Evolutionary conservation across 1,140 invertebrate genomes (phyloP), one percentile per base, ranked within the genome.

Genomic region (Wasmannia auropunctata): DNA sequence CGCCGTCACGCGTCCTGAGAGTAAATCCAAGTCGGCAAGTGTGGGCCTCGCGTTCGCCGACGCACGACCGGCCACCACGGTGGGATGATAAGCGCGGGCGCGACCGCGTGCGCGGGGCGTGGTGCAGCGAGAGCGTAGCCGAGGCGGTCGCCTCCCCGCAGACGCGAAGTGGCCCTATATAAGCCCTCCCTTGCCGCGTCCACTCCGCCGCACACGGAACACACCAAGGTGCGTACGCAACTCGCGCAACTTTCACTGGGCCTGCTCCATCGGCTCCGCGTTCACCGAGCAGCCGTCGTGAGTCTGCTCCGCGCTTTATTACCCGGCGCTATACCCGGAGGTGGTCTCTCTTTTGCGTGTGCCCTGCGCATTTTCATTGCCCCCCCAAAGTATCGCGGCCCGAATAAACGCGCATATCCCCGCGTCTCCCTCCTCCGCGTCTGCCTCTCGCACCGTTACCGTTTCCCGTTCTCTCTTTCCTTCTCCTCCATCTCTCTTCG

Each of bases 151-250:
- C 85, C 91, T 91, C 89, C 88, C 88, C 90, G 87, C 90, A 91
- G 88, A 91, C 87, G 88, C 89, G 88, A 90, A 89, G 62, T n/a
- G 40, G 86, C 65, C 80, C 89, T 87, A n/a, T n/a, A n/a, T n/a
- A 77, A 90, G 80, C 89, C 89, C 89, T 90, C 89, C 86, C 89
- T 67, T 90, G 86, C n/a, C n/a, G n/a, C 86, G 22, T 86, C 87
- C 91, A 91, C 90, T 91, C 90, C 79, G 90, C 11, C 91, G 96
- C n/a, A n/a, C n/a, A n/a, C n/a, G 96, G 96, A 65, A 96, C 97
- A 97, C 97, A 97, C 97, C 67, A 92, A 98, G 97, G 97, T 98
- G 97, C 97, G 97, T 98, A 98, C 97, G 97, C 97, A 98, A 96
- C 96, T 97, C 96, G 96, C 96, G 96, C n/a, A n/a, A 96, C 96